Conservation (phyloP, 2,797 vertebrate genomes). For the Gymnothorax javanicus region DNA sequence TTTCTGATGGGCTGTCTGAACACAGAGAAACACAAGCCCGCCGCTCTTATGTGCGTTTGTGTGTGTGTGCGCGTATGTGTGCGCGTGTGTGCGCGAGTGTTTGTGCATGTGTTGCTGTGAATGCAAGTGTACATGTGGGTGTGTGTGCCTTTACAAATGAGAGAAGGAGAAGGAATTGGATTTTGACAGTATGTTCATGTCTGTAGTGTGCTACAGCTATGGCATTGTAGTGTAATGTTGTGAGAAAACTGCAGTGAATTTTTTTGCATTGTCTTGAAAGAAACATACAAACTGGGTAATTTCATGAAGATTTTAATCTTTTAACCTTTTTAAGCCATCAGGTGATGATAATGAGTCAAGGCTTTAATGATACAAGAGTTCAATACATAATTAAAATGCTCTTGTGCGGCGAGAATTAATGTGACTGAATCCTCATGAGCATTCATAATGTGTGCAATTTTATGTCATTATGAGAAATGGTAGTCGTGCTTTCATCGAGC, state of each 20-base stretch:
- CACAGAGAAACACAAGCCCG: conserved; percentile 46
- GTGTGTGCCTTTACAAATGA: neutral
- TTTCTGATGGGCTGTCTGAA: conserved; percentile 71
- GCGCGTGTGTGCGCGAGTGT: neutral
- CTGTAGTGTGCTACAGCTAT: neutral
- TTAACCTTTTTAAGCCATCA: neutral
- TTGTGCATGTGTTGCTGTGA: neutral
- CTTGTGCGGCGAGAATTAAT: conserved; percentile 4
- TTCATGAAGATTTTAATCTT: neutral
- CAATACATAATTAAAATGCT: neutral
- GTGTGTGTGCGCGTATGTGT: neutral
- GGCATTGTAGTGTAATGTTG: neutral
- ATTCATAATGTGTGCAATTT: neutral
- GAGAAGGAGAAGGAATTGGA: neutral
- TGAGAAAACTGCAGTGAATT: neutral
- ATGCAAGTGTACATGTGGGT: neutral
- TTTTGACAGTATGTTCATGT: neutral
- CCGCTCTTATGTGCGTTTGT: conserved; percentile 28
- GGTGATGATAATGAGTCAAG: neutral
- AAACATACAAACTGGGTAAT: neutral
- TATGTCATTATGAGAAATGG: conserved; percentile 14
- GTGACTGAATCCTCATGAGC: neutral
- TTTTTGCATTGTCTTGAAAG: neutral
- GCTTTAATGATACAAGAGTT: neutral
- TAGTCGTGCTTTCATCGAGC: neutral